Conservation (phyloP, 2,113 vertebrate species). For the Fukomys damarensis region DNA sequence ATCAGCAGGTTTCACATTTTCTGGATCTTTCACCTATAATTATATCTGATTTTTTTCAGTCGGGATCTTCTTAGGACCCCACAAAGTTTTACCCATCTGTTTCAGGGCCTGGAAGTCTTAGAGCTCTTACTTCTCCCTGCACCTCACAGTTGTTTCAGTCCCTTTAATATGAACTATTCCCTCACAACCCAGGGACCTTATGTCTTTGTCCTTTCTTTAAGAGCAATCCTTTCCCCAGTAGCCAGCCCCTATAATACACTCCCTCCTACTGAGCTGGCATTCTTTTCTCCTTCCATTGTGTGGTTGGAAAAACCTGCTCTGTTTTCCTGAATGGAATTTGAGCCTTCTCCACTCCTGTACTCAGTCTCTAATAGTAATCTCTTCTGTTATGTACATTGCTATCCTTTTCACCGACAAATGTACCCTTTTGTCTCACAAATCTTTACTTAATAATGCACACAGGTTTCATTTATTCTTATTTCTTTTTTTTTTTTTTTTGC, state of each 20-base stretch:
- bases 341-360: not conserved
- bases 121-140: not conserved
- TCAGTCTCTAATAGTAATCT: not conserved
- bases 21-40: conserved; percentile 5
- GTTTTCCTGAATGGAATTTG: conserved; percentile 18
- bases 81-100: not conserved
- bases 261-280: not conserved
- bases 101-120: not conserved
- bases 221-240: not conserved
- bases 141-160: not conserved
- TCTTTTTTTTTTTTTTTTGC: not conserved
- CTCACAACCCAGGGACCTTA: not conserved
- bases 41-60: not conserved
- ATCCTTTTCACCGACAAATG: not conserved
- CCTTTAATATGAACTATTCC: conserved; percentile 17
- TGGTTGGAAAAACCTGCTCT: conserved; percentile 16
- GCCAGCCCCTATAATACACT: not conserved
- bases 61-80: not conserved
- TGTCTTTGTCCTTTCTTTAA: not conserved
- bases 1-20: not conserved
- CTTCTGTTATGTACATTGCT: not conserved
- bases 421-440: not conserved
- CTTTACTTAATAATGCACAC: conserved; percentile 1
- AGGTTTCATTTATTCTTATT: not conserved
- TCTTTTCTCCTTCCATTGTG: conserved; percentile 40